phyloP scores from a whole-genome alignment of 2,113 vertebrate genomes.

The Eptatretus burgeri region DNA sequence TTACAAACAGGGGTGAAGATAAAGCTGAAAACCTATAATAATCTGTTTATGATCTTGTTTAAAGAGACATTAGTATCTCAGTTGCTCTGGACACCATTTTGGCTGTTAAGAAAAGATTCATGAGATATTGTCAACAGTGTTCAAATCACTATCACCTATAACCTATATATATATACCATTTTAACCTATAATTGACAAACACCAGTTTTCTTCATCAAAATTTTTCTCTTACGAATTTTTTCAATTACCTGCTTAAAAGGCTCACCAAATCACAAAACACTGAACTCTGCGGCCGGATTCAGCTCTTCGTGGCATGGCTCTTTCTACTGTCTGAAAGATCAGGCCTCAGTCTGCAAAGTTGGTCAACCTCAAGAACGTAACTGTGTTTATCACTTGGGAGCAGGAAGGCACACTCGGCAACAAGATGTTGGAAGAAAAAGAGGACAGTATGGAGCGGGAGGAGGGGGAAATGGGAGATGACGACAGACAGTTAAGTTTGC shows the following conservation, averaged over 20 bases:
- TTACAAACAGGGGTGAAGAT: too few relatives aligned
- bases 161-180: too few relatives aligned
- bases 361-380: constrained; percentile 88
- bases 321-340: constrained; percentile 88
- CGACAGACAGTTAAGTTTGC: constrained; percentile 59
- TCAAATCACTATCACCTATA: too few relatives aligned
- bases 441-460: constrained; percentile 78
- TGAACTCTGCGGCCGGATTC: constrained; percentile 87
- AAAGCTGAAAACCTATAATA: too few relatives aligned
- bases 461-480: constrained; percentile 98
- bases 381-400: constrained; percentile 87
- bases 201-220: too few relatives aligned
- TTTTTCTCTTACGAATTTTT: too few relatives aligned
- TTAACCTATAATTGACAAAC: too few relatives aligned
- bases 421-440: constrained; percentile 61
- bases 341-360: constrained; percentile 92
- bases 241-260: constrained; percentile 66
- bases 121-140: too few relatives aligned
- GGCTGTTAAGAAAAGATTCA: too few relatives aligned
- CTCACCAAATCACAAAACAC: constrained; percentile 95
- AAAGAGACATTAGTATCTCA: too few relatives aligned
- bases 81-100: too few relatives aligned
- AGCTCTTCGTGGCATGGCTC: constrained; percentile 73
- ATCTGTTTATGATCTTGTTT: too few relatives aligned
- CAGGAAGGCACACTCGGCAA: constrained; percentile 75